Percentiles rank a stretch among this genome's conserved stretches.
Conservation (phyloP, 64 coral and sea anemone species). For the Pocillopora verrucosa region DNA sequence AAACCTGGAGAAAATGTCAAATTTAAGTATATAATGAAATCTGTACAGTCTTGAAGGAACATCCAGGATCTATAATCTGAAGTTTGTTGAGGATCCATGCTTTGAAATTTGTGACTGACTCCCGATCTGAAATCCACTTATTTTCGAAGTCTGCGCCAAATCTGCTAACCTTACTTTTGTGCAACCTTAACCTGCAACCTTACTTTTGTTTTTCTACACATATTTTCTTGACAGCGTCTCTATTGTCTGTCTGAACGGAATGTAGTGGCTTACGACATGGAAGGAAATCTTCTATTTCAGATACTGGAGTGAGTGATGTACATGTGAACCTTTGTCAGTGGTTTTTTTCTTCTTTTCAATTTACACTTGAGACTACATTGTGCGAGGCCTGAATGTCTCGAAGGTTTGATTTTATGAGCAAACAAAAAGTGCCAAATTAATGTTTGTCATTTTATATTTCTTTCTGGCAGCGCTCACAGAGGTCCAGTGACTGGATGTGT, state of each 20-base stretch:
- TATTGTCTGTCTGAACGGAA: conserved; percentile 96
- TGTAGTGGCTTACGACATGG: conserved; percentile 95
- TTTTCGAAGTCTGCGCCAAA: no score
- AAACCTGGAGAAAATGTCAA: neutral
- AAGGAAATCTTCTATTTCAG: conserved; percentile 86
- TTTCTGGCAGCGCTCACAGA: conserved; percentile 71
- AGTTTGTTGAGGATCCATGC: no score
- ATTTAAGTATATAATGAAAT: no score
- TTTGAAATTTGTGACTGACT: no score
- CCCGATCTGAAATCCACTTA: no score
- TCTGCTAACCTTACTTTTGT: no score
- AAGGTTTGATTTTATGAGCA: no score
- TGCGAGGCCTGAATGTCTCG: neutral
- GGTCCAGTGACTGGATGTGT: conserved; percentile 96
- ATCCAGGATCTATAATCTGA: no score
- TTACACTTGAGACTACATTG: neutral
- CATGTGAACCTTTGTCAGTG: no score
- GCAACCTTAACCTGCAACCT: no score
- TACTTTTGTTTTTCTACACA: neutral
- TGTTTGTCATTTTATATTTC: neutral
- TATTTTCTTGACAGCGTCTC: conserved; percentile 49
- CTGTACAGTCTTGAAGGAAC: no score
- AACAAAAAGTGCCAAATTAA: no score
- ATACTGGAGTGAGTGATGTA: conserved; percentile 73
- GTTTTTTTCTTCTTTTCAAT: neutral